Conservation (phyloP, 1,140 invertebrate genomes). For the Procambarus clarkii region DNA sequence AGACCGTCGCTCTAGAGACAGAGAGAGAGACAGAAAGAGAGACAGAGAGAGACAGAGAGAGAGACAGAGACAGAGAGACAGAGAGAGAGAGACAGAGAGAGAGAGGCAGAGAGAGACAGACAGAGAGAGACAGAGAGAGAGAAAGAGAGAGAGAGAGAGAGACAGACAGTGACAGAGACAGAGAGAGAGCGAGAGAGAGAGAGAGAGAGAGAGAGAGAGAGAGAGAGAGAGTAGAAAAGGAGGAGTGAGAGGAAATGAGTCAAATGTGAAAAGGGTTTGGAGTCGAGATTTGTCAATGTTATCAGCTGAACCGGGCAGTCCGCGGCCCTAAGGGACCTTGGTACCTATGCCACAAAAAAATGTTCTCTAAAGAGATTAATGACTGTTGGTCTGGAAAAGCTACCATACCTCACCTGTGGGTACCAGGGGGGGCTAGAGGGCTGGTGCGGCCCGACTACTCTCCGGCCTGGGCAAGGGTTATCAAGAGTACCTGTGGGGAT, state of each 20-base stretch:
- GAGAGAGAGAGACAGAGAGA: constrained; percentile 25
- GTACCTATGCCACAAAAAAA: constrained; percentile 22
- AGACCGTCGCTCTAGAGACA: not conserved
- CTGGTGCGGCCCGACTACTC: too few relatives aligned
- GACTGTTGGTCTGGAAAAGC: constrained; percentile 34
- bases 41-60: not conserved
- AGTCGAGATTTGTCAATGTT: constrained; percentile 46
- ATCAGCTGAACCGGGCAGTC: constrained; percentile 29
- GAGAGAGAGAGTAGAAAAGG: not conserved
- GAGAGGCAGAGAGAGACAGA: not conserved
- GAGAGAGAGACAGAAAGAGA: too few relatives aligned
- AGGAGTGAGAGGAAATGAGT: constrained; percentile 2
- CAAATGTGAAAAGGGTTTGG: constrained; percentile 10
- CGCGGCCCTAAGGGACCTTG: not conserved
- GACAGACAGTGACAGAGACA: not conserved
- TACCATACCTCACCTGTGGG: constrained; percentile 48
- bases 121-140: not conserved
- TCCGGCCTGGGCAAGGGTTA: too few relatives aligned
- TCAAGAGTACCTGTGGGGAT: too few relatives aligned
- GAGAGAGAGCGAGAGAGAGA: not conserved
- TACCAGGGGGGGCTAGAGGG: too few relatives aligned
- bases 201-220: constrained; percentile 29
- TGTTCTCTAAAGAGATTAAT: constrained; percentile 52
- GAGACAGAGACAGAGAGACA: not conserved
- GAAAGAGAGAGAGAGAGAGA: constrained; percentile 8